Evolutionary conservation across 2,888 invertebrate genomes (phyloP).

Genomic region (Spodoptera littoralis): DNA sequence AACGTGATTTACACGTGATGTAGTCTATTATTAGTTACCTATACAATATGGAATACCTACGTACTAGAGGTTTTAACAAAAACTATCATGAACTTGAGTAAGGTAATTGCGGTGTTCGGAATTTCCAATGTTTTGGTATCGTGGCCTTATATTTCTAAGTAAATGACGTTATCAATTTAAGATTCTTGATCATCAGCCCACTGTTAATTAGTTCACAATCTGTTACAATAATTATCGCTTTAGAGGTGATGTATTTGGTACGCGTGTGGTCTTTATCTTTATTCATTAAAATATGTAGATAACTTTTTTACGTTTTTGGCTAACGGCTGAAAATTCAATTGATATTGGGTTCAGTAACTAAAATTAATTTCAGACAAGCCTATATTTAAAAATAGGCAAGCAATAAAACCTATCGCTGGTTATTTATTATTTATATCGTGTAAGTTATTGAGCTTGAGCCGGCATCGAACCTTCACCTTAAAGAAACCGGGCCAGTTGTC

Average conservation of each 20-base stretch:
- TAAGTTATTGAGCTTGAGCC: constrained; percentile 57
- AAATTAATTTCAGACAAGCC: constrained; percentile 13
- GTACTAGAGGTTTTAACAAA: constrained; percentile 7
- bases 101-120: constrained; percentile 17
- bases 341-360: background rate
- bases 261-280: background rate
- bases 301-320: too few relatives aligned
- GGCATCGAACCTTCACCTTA: constrained; percentile 70
- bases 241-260: background rate
- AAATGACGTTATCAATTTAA: constrained; percentile 23
- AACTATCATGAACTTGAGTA: constrained; percentile 4
- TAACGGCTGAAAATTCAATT: background rate
- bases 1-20: too few relatives aligned
- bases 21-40: background rate
- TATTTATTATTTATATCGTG: constrained; percentile 62
- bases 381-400: constrained; percentile 21
- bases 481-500: constrained; percentile 70
- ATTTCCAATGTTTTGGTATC: constrained; percentile 18
- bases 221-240: constrained; percentile 1
- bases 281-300: too few relatives aligned
- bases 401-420: constrained; percentile 41
- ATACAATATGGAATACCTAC: background rate
- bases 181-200: constrained; percentile 26
- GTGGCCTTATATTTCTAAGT: constrained; percentile 21
- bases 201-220: constrained; percentile 6